phyloP scores from a whole-genome alignment of 2,888 invertebrate genomes.

The Pycnomerus fuliginosus region DNA sequence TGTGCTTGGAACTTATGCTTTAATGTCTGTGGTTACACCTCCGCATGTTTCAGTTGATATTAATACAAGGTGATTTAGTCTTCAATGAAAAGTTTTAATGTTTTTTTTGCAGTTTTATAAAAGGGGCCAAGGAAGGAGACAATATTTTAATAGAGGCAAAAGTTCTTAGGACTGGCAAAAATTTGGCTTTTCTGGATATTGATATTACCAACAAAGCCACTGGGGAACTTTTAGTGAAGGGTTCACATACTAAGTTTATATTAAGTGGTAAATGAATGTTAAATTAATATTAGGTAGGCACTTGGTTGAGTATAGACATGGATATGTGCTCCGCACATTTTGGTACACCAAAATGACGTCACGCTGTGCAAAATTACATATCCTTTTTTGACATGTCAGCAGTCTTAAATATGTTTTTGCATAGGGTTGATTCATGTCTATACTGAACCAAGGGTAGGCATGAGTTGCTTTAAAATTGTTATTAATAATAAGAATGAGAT shows the following conservation, averaged over 20 bases:
- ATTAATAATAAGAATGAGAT: too few relatives aligned
- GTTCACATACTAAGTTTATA: constrained; percentile 75
- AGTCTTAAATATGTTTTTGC: too few relatives aligned
- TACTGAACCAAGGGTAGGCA: too few relatives aligned
- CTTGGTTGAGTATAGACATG: too few relatives aligned
- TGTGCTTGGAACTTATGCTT: constrained; percentile 73
- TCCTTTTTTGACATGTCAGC: too few relatives aligned
- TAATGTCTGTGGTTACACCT: constrained; percentile 59
- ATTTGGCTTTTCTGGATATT: constrained; percentile 79
- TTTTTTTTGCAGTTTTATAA: constrained; percentile 67
- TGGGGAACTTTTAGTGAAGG: constrained; percentile 74
- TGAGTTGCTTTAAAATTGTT: too few relatives aligned
- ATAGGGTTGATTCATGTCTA: too few relatives aligned
- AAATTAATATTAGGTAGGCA: too few relatives aligned
- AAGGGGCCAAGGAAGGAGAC: constrained; percentile 76
- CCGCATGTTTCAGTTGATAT: constrained; percentile 84
- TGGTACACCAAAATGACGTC: too few relatives aligned
- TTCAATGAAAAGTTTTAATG: constrained; percentile 3
- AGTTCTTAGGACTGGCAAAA: constrained; percentile 74
- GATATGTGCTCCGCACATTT: too few relatives aligned
- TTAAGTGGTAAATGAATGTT: too few relatives aligned
- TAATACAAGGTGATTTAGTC: constrained; percentile 65
- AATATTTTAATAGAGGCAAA: constrained; percentile 75
- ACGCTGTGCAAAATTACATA: too few relatives aligned
- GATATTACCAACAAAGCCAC: constrained; percentile 74